Evolutionary conservation across 2,888 invertebrate genomes (phyloP).

Genomic region (Pasiphila rectangulata): DNA sequence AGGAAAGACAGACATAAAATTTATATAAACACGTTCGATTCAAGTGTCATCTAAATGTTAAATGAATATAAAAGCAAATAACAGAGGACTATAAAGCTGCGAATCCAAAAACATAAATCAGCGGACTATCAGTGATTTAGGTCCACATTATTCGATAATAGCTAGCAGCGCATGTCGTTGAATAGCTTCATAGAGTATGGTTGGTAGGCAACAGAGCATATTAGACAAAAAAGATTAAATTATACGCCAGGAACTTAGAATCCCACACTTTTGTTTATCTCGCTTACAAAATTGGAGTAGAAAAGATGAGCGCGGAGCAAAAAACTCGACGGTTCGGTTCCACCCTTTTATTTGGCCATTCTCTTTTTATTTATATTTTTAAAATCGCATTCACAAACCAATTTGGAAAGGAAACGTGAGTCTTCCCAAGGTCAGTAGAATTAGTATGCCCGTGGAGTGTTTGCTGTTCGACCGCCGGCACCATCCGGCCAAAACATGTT

Average conservation of each 20-base stretch:
- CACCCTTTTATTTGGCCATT: slow-evolving; percentile 72
- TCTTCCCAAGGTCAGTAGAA: slow-evolving; percentile 73
- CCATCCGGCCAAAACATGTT: slow-evolving; percentile 74
- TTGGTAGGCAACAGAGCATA: slow-evolving; percentile 2
- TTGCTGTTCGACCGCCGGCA: slow-evolving; percentile 64
- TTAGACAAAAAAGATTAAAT: slow-evolving; percentile 14
- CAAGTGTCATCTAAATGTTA: neutral
- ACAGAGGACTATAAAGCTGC: slow-evolving; percentile 8
- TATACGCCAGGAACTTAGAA: slow-evolving; percentile 42
- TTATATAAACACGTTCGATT: neutral
- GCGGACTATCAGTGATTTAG: slow-evolving; percentile 16
- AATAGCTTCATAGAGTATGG: slow-evolving; percentile 2
- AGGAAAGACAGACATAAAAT: neutral
- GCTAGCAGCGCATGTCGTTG: slow-evolving; percentile 6
- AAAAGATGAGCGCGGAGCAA: slow-evolving; percentile 62
- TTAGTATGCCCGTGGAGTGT: slow-evolving; percentile 76
- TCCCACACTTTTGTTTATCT: slow-evolving; percentile 31
- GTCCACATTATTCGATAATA: slow-evolving; percentile 19
- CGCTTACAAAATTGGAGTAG: slow-evolving; percentile 55
- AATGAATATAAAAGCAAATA: slow-evolving; percentile 9
- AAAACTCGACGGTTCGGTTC: slow-evolving; percentile 67
- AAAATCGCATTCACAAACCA: slow-evolving; percentile 79
- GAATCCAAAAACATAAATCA: slow-evolving; percentile 17
- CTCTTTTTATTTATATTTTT: slow-evolving; percentile 77
- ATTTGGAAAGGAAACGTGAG: slow-evolving; percentile 81